These are phyloP conservation scores for Percopsis omiscomaycus DNA, from an alignment of 2,797 vertebrate species.

Conservation along the genomic window DNA sequence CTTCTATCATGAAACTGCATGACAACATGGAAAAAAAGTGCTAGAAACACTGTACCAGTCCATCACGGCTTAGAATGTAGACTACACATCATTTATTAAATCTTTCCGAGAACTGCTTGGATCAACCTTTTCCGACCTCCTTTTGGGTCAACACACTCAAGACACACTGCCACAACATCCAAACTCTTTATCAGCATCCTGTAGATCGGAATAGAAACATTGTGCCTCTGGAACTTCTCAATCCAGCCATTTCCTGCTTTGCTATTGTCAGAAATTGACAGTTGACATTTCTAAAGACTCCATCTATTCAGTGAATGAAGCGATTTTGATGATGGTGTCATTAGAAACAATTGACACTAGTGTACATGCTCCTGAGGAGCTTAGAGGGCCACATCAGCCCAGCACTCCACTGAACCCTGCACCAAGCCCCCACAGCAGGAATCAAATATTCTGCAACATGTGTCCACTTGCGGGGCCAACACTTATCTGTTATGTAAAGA, in stretches of 20 bases:
- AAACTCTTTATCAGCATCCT: neutral
- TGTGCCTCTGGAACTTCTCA: no score
- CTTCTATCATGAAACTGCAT: neutral
- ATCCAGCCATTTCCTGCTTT: no score
- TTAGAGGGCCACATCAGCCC: constrained; percentile 8
- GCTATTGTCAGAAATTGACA: neutral
- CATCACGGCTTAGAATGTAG: neutral
- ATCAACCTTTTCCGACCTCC: no score
- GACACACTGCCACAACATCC: neutral
- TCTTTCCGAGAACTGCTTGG: neutral
- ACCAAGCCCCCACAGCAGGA: constrained; percentile 41
- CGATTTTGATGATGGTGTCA: neutral
- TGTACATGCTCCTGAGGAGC: neutral
- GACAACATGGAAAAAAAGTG: neutral
- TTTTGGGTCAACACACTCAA: no score
- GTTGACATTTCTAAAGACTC: neutral
- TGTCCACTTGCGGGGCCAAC: constrained; percentile 39
- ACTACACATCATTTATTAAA: neutral
- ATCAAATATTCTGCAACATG: constrained; percentile 22
- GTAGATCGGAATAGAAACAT: neutral
- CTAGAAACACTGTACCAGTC: neutral
- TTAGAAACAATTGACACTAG: no score
- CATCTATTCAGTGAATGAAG: neutral
- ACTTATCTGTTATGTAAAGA: constrained; percentile 65
- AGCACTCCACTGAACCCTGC: constrained; percentile 31